Evolutionary conservation across 2,113 vertebrate species (phyloP).

Genomic region (Dasyornis broadbenti): DNA sequence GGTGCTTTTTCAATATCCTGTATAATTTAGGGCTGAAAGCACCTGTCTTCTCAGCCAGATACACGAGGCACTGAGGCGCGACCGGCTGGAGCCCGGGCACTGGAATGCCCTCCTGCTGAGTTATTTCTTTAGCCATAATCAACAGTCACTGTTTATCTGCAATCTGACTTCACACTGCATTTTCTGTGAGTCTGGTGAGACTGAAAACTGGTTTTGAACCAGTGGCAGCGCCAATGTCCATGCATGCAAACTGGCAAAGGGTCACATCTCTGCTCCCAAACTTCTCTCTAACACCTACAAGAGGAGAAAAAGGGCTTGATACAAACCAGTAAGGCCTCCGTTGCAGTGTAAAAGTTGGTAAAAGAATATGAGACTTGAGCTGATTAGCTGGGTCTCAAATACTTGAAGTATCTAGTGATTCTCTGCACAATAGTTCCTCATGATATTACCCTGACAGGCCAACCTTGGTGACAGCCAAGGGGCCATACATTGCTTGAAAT

Average conservation of each 20-base stretch:
- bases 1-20: slow-evolving; percentile 52
- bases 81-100: slow-evolving; percentile 49
- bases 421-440: background rate
- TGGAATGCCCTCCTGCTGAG: slow-evolving; percentile 74
- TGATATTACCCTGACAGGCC: slow-evolving; percentile 12
- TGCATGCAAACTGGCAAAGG: background rate
- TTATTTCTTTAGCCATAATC: slow-evolving; percentile 47
- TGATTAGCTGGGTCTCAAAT: slow-evolving; percentile 14
- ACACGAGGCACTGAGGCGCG: slow-evolving; percentile 67
- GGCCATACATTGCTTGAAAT: slow-evolving; percentile 55
- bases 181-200: background rate
- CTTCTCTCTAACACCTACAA: background rate
- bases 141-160: slow-evolving; percentile 15
- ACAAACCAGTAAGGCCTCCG: background rate
- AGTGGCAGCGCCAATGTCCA: background rate
- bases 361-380: slow-evolving; percentile 23
- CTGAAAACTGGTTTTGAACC: background rate
- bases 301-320: background rate
- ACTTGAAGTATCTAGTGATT: background rate
- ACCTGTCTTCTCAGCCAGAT: slow-evolving; percentile 67
- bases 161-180: background rate
- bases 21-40: slow-evolving; percentile 74
- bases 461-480: slow-evolving; percentile 42
- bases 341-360: background rate
- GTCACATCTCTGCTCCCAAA: background rate